Conservation (phyloP, 2,888 invertebrate genomes). For the Drosophila algonquin region DNA sequence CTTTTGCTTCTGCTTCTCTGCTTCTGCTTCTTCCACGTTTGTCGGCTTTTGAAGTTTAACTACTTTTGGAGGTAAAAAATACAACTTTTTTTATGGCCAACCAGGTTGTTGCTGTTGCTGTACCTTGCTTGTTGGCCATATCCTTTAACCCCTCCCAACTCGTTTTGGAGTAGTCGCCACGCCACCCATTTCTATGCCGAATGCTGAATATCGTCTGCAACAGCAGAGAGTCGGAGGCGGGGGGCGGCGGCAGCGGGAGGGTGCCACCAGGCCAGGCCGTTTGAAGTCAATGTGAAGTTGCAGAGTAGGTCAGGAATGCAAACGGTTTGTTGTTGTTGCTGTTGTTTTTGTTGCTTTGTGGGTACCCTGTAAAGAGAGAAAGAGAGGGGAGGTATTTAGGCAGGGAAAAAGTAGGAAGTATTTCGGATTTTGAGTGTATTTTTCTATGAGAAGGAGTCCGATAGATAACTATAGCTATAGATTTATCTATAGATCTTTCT, state of each 20-base stretch:
- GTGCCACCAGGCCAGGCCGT: slow-evolving; percentile 17
- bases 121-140: slow-evolving; percentile 48
- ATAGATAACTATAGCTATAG: neutral
- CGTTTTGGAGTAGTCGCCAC: slow-evolving; percentile 30
- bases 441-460: neutral
- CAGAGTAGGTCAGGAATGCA: slow-evolving; percentile 76
- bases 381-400: neutral
- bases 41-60: slow-evolving; percentile 73
- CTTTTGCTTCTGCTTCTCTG: neutral
- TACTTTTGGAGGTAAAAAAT: slow-evolving; percentile 64
- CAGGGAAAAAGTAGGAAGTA: neutral
- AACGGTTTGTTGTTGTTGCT: slow-evolving; percentile 46
- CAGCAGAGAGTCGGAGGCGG: neutral
- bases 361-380: neutral
- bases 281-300: slow-evolving; percentile 50
- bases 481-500: neutral
- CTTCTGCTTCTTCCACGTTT: slow-evolving; percentile 27
- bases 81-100: slow-evolving; percentile 42
- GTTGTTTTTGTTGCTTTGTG: neutral
- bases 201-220: slow-evolving; percentile 44
- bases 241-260: neutral
- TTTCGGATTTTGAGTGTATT: neutral
- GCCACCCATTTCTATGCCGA: slow-evolving; percentile 50
- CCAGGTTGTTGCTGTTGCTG: slow-evolving; percentile 28
- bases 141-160: slow-evolving; percentile 50